Evolutionary conservation across 2,797 vertebrate species (phyloP), one percentile per base, ranked within the genome.

Genomic region (Falco cherrug): DNA sequence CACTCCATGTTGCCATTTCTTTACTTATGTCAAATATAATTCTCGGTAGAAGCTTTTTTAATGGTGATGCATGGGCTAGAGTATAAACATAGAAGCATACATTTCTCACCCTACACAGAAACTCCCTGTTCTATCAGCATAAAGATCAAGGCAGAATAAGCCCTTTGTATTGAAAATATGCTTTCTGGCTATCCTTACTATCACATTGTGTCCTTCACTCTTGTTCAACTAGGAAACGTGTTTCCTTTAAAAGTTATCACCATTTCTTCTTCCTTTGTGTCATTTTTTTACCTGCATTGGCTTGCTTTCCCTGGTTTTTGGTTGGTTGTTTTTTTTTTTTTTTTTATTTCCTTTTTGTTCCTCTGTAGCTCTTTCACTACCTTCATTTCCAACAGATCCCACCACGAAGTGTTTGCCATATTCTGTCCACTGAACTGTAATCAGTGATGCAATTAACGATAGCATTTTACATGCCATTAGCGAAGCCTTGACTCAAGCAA

Each of bases 51-150:
- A 75, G 37, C 3, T 7, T 9, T 68, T 76, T 68, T 43, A 57
- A 43, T 33, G 19, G 47, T 65, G 33, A 79, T 50, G 18, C 22
- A 73, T 9, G 3, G 5, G 7, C 20, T 47, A 47, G 28, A 65
- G 31, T 35, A 57, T 22, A 71, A 81, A 28, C 1, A 0, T 4
- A 91, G 26, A 59, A 11, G 33, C 1, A 1, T 5, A 50, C 2
- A 3, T 56, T 73, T 74, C 37, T 63, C 17, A 75, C 19, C 11
- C 33, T 45, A 50, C 8, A 28, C 3, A 48, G 50, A 76, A 91
- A 82, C 14, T 56, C 19, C 6, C 7, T 53, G 16, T 41, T 48
- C 54, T 3, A 6, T 45, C 51, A 74, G 14, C n/a, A 80, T 29
- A 74, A 89, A 78, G 35, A 74, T 29, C 18, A 86, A 74, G 33